Conservation (phyloP, 2,113 vertebrate genomes). For the Sturnira hondurensis region DNA sequence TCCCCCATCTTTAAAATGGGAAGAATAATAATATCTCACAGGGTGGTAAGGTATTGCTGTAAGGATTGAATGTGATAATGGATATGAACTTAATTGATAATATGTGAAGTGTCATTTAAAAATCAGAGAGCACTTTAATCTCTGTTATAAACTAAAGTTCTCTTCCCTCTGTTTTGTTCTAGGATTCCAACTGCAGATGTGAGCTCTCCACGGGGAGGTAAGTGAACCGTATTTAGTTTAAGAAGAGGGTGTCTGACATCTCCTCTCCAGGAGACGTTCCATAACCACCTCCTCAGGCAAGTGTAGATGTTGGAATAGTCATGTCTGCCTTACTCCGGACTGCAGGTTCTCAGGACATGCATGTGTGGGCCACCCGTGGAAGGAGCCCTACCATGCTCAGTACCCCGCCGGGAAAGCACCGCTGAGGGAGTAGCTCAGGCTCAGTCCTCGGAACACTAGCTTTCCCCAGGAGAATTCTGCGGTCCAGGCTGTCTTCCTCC, state of each 20-base stretch:
- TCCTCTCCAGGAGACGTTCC: neutral
- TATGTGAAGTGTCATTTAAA: neutral
- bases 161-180: neutral
- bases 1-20: neutral
- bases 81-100: neutral
- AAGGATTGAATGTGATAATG: neutral
- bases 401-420: too few species aligned
- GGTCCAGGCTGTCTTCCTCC: neutral
- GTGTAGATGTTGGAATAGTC: fast-evolving
- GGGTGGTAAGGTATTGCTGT: neutral
- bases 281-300: neutral
- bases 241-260: neutral
- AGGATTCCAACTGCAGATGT: neutral
- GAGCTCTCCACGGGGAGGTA: neutral
- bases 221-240: neutral
- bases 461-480: neutral
- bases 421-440: neutral
- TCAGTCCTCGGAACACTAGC: neutral
- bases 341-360: neutral
- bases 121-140: neutral
- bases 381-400: neutral
- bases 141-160: neutral
- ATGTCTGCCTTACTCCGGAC: neutral
- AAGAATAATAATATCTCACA: neutral
- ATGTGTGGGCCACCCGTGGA: too few species aligned